Base-by-base conservation (phyloP, 2,113 vertebrate genomes). In the Glaucomys volans region DNA sequence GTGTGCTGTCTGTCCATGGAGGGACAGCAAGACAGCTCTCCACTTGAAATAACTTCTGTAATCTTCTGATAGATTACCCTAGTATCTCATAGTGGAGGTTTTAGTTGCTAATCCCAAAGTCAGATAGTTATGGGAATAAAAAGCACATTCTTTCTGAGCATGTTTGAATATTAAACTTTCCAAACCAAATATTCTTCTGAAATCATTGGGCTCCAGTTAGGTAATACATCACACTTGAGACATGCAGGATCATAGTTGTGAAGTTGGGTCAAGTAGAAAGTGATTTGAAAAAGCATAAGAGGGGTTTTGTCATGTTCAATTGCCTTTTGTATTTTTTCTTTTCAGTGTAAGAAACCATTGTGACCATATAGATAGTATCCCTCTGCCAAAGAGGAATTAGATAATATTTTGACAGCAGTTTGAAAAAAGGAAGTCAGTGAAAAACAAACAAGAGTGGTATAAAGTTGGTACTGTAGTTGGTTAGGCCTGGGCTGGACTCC, bases 121-220 rank as follows among this genome's bases (percentile, higher is more conserved):
- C 59, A 42, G 26, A 87, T 94, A 79, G n/a, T 75, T 91, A 81
- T 37, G n/a, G 67, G 37, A 71, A 67, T 59, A 20, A 94, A 90
- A 83, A 47, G 9, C 24, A 76, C 47, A 69, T 59, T 91, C 47
- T 95, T 93, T 89, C 64, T 12, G 4, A 96, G 32, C 22, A 47
- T 93, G 30, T 37, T 83, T 71, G 42, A 79, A 47, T 83, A 54
- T 42, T 50, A 83, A 17, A n/a, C 69, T 89, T 84, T 93, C 37
- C 54, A 96, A 88, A 62, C 9, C 32, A 97, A 52, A 95, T 86
- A 79, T 20, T 89, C 82, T 81, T 71, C 62, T 71, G 59, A 89
- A 52, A n/a, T 96, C 52, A 9, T 44, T 50, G 47, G 71, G 35
- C 11, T 69, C 42, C 2, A 26, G n/a, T 54, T 88, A 57, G 59